Conservation (phyloP, 2,888 invertebrate species). For the Eupithecia tripunctaria region DNA sequence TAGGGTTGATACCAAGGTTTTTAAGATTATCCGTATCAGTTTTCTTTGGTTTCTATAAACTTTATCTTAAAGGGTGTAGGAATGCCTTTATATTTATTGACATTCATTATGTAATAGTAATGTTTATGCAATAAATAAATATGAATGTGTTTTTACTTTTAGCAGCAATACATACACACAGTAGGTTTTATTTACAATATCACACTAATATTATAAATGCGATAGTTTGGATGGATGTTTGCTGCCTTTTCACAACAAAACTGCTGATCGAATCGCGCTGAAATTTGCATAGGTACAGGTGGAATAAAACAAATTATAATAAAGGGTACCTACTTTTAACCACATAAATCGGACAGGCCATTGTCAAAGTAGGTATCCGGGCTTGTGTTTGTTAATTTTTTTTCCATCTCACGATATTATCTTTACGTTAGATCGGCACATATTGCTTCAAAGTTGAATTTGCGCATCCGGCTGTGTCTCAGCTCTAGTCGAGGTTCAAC, state of each 20-base stretch:
- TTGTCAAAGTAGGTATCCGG: background rate
- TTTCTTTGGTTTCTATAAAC: background rate
- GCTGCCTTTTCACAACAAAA: too few species aligned
- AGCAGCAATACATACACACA: too few species aligned
- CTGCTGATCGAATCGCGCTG: too few species aligned
- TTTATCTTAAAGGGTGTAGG: background rate
- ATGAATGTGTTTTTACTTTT: background rate
- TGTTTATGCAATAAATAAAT: background rate
- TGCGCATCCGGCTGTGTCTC: constrained; percentile 56
- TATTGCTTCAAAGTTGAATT: too few species aligned
- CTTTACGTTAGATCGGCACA: too few species aligned
- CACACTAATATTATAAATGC: too few species aligned
- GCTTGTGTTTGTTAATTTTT: background rate
- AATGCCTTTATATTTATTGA: background rate
- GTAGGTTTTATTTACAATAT: too few species aligned
- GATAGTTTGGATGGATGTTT: too few species aligned
- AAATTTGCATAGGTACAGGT: too few species aligned
- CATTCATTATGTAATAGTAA: background rate
- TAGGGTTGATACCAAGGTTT: constrained; percentile 14
- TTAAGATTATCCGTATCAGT: constrained; percentile 34
- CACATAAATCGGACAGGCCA: background rate
- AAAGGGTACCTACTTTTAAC: background rate
- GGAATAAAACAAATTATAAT: too few species aligned
- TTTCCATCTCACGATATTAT: background rate
- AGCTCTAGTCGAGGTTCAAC: constrained; percentile 57